A percentile compares a stretch with the other conserved stretches of the same genome.
Evolutionary conservation across 1,140 invertebrate species (phyloP).

Genomic region (Pollicipes pollicipes): DNA sequence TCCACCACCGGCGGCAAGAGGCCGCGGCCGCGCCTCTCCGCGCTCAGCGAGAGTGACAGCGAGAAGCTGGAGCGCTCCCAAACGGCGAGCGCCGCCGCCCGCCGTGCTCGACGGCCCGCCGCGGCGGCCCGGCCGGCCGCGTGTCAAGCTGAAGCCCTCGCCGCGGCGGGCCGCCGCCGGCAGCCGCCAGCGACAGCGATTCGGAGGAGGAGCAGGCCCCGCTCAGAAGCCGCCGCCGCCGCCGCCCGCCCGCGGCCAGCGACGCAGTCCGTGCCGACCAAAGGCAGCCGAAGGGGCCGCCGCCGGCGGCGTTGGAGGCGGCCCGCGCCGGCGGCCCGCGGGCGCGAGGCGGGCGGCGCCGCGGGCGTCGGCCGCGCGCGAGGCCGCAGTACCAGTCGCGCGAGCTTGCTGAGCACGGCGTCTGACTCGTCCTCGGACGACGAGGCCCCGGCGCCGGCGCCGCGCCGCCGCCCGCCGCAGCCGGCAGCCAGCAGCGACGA

Average conservation of each 20-base stretch:
- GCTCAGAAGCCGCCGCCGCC: too few relatives aligned
- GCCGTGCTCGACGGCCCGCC: background rate
- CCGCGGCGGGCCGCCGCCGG: too few relatives aligned
- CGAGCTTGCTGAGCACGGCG: background rate
- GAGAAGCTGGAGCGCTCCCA: background rate
- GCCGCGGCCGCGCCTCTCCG: background rate
- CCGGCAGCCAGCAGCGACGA: background rate
- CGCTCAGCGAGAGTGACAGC: background rate
- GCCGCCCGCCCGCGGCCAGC: too few relatives aligned
- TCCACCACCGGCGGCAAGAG: background rate
- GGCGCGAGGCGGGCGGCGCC: too few relatives aligned
- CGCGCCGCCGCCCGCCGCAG: too few relatives aligned
- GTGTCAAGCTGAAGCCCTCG: background rate
- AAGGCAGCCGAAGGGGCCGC: background rate
- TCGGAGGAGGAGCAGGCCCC: background rate
- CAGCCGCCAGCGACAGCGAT: background rate
- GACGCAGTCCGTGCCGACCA: background rate
- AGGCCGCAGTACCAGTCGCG: background rate
- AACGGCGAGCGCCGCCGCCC: background rate
- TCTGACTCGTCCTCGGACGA: background rate
- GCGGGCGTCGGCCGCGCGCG: too few relatives aligned
- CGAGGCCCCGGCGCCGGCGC: too few relatives aligned
- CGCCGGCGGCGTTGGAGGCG: constrained; percentile 1
- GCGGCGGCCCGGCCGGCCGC: too few relatives aligned
- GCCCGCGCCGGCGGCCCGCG: too few relatives aligned